phyloP scores from a whole-genome alignment of 2,797 vertebrate genomes.

The Gymnoscopelus braueri region DNA sequence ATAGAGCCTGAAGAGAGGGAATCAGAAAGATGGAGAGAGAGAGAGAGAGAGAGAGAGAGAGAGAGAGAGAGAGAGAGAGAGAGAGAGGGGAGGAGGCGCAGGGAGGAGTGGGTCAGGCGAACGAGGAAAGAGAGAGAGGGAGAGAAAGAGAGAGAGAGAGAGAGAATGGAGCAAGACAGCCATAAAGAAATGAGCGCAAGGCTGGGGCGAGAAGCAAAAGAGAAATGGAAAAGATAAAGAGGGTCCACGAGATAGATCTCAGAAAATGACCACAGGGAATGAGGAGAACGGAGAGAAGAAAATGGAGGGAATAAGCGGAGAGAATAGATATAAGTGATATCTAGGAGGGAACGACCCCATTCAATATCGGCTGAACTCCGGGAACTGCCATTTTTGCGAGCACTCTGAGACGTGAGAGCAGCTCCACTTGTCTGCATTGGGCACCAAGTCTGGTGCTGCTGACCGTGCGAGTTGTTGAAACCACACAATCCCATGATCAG shows the following conservation, averaged over 20 bases:
- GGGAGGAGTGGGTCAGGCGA: neutral
- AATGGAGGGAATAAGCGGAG: slow-evolving; percentile 18
- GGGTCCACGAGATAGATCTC: slow-evolving; percentile 18
- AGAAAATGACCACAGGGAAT: slow-evolving; percentile 1
- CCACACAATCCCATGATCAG: too few species aligned
- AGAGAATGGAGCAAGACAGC: too few species aligned
- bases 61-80: neutral
- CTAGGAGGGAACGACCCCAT: neutral
- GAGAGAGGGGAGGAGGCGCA: neutral
- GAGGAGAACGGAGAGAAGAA: slow-evolving; percentile 3
- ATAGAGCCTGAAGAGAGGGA: slow-evolving; percentile 79
- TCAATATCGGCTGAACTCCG: neutral
- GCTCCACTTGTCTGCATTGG: too few species aligned
- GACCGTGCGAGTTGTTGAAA: too few species aligned
- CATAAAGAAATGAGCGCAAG: neutral
- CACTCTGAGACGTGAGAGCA: neutral
- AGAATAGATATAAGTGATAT: neutral
- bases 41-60: slow-evolving; percentile 15
- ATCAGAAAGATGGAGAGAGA: slow-evolving; percentile 66
- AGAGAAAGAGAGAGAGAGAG: slow-evolving; percentile 5
- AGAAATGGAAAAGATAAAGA: slow-evolving; percentile 25
- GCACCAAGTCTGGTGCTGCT: too few species aligned
- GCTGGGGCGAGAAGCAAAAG: slow-evolving; percentile 13
- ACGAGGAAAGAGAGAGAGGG: neutral
- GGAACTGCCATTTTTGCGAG: neutral